phyloP scores from a whole-genome alignment of 2,797 vertebrate genomes.

The Sphaeramia orbicularis region DNA sequence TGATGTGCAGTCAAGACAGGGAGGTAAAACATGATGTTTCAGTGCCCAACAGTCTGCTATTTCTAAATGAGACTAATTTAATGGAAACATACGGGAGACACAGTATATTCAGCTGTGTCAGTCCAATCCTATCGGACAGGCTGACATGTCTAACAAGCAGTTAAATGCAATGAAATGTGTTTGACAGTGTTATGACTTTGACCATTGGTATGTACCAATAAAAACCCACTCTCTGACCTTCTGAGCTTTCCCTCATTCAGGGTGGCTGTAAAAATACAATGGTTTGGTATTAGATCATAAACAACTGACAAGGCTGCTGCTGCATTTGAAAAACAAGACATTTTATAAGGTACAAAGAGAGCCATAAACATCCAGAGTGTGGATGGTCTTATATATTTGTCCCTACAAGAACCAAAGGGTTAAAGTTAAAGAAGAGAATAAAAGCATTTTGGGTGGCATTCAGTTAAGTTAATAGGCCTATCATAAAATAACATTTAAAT shows the following conservation, averaged over 20 bases:
- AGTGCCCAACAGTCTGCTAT: constrained; percentile 30
- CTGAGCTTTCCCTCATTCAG: constrained; percentile 27
- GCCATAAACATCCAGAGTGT: constrained; percentile 48
- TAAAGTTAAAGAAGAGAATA: too few species aligned
- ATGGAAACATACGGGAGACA: constrained; percentile 16
- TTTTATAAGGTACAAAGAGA: constrained; percentile 57
- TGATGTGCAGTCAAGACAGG: constrained; percentile 66
- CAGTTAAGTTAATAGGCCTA: too few species aligned
- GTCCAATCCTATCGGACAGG: constrained; percentile 42
- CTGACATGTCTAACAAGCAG: constrained; percentile 63
- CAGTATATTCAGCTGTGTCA: constrained; percentile 5
- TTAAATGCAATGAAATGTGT: constrained; percentile 70
- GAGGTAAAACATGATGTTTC: constrained; percentile 48
- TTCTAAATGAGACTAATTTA: constrained; percentile 51
- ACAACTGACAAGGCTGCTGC: constrained; percentile 66
- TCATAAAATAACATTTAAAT: too few species aligned
- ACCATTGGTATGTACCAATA: constrained; percentile 63
- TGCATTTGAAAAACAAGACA: constrained; percentile 55
- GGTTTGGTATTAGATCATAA: constrained; percentile 77
- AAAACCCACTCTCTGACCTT: constrained; percentile 71
- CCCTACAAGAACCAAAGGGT: constrained; percentile 15
- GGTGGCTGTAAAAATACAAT: constrained; percentile 63
- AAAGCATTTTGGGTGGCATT: not conserved
- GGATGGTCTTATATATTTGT: constrained; percentile 11
- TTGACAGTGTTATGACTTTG: constrained; percentile 62